Conservation (phyloP, 35 echinoderm and acorn worm genomes). For the Lytechinus variegatus region DNA sequence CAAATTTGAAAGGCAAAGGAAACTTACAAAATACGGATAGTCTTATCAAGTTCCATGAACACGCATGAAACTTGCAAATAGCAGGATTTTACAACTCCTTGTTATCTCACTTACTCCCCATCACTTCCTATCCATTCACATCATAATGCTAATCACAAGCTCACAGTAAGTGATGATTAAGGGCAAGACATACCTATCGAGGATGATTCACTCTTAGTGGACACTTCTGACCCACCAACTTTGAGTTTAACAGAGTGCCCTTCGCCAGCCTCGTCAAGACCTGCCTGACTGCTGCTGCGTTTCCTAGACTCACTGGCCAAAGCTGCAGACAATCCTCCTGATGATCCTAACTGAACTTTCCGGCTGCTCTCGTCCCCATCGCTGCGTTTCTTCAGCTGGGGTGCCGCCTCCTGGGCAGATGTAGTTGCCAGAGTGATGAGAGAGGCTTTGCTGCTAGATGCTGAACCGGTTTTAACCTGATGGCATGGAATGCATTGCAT, state of each 20-base stretch:
- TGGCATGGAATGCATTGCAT: not conserved
- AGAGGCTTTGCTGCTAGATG: conserved; percentile 62
- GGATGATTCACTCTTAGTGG: conserved; percentile 3
- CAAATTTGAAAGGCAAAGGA: no score
- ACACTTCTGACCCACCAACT: not conserved
- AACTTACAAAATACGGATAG: no score
- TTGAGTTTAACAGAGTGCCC: not conserved
- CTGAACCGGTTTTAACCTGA: conserved; percentile 68
- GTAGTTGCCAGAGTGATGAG: conserved; percentile 66
- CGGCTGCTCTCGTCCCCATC: conserved; percentile 39
- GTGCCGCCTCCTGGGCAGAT: conserved; percentile 68
- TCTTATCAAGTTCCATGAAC: no score
- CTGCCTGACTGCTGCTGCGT: conserved; percentile 54
- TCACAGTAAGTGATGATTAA: not conserved
- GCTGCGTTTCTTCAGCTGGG: conserved; percentile 58
- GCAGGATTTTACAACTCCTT: no score
- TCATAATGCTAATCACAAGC: not conserved
- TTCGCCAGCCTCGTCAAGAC: not conserved
- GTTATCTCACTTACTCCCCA: no score
- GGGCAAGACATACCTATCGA: not conserved
- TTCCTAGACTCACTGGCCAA: conserved; percentile 29
- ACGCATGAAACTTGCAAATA: no score
- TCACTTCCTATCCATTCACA: not conserved
- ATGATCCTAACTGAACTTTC: not conserved
- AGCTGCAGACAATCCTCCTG: not conserved